Base-by-base conservation (phyloP, 2,113 vertebrate species). In the Actinemys pallida region DNA sequence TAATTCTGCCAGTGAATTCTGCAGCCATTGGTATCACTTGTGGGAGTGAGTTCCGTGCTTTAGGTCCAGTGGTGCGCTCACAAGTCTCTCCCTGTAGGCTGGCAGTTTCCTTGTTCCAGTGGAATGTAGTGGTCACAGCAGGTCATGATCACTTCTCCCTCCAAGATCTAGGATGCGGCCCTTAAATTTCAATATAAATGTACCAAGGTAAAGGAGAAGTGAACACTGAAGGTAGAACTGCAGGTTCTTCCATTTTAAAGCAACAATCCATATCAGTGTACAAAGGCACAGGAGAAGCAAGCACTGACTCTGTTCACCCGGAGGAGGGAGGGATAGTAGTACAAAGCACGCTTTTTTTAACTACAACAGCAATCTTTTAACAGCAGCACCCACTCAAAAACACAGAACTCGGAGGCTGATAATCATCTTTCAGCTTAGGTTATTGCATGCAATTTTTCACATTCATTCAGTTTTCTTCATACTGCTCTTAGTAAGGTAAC, bases 391-490 rank as follows among this genome's bases (percentile, higher is more conserved):
- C 95, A 95, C 97, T 98, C 97, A 98, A 97, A 98, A 98, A 97
- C 97, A 95, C 59, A 98, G 97, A 98, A 98, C 95, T 97, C 96
- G 91, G 97, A 98, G 97, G 97, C 10, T 98, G 98, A 98, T 98
- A 98, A 98, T 98, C 97, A 98, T 98, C 98, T 98, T 98, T 98
- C 95, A 75, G 98, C 97, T 97, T 97, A 95, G 97, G 98, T 98
- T 98, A 98, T 98, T 98, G 98, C 98, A 98, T 98, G 98, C 98
- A 97, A 98, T 98, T 98, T 98, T 98, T 98, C 98, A 97, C 98
- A 98, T 98, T 98, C 98, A 98, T 98, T 98, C 98, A 97, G 97
- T 98, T 98, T 98, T 98, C 97, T 98, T 98, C 98, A 96, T 97
- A 95, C 91, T 94, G 97, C 98, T 98, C 97, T 98, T 98, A 98